Evolutionary conservation across 2,888 invertebrate species (phyloP), one percentile per base, ranked within the genome.

Genomic region (Homarus gammarus): DNA sequence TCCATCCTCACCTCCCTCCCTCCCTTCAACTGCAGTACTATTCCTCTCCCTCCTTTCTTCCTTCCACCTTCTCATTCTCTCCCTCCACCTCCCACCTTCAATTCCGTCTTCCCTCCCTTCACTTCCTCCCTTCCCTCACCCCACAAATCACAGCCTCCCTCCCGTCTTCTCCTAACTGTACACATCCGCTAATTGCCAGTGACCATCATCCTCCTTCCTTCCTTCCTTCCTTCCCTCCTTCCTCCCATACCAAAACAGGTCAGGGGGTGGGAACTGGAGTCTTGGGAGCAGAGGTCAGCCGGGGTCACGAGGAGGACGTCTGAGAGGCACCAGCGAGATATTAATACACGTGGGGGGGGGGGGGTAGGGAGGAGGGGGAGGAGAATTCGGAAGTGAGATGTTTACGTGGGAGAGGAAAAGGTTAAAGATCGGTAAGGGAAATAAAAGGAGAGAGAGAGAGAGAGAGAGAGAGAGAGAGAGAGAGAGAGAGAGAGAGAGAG

Each of bases 181-280:
- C n/a, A 61, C 61, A 61, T 61, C 61, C 61, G n/a, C 27, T 61
- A 61, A 61, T 61, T 61, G n/a, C 27, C 61, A 61, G 61, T 61
- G 61, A 64, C 64, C 27, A 27, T 3, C 1, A 0, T 1, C 8
- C 31, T 31, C 31, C 1, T 1, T 15, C 56, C 8, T 22, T 27
- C 27, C 5, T 64, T 22, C 64, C 27, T 27, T 27, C 64, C 2
- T 27, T 8, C 6, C 6, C 64, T 27, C 27, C 22, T 8, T 27
- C 27, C 27, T 8, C n/a, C 1, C 27, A 64, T 8, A 10, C 64
- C 64, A 64, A 64, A 64, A n/a, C 27, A 64, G 27, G 64, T 64
- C 64, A 27, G 27, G 1, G 64, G 64, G 2, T 64, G 64, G 27
- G 64, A 64, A 64, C 64, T 22, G 64, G 6, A 12, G 6, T 44